These are phyloP conservation scores for Heterocephalus glaber DNA, from an alignment of 2,113 vertebrate species.

Conservation along the genomic window DNA sequence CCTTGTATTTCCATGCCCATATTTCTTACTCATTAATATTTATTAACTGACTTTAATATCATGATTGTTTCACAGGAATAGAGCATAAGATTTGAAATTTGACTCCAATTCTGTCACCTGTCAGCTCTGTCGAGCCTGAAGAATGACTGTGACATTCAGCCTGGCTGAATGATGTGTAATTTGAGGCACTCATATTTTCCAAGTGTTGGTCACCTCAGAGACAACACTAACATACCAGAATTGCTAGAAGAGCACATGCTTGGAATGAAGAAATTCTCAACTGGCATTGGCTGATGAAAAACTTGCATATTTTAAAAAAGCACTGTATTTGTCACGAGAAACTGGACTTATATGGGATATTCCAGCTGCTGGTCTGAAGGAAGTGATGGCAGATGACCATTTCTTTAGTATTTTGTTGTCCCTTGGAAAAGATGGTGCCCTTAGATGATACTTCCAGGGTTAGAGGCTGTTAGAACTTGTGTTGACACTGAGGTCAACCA, in stretches of 20 bases:
- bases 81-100: not conserved
- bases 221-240: not conserved
- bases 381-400: not conserved
- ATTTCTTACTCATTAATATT: not conserved
- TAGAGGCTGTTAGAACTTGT: not conserved
- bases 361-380: not conserved
- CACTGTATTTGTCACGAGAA: constrained; percentile 9
- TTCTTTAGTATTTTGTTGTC: not conserved
- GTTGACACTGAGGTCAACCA: not conserved
- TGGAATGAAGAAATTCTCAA: not conserved
- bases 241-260: not conserved
- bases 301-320: not conserved
- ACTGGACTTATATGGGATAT: not conserved
- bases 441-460: not conserved
- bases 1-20: not conserved
- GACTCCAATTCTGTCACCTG: not conserved
- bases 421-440: not conserved
- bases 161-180: not conserved
- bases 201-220: not conserved
- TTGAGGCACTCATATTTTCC: not conserved
- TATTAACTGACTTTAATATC: not conserved
- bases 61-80: not conserved
- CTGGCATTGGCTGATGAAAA: not conserved
- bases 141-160: not conserved
- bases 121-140: not conserved